Evolutionary conservation across 2,888 invertebrate species (phyloP).

Genomic region (Habroteleia sp.): DNA sequence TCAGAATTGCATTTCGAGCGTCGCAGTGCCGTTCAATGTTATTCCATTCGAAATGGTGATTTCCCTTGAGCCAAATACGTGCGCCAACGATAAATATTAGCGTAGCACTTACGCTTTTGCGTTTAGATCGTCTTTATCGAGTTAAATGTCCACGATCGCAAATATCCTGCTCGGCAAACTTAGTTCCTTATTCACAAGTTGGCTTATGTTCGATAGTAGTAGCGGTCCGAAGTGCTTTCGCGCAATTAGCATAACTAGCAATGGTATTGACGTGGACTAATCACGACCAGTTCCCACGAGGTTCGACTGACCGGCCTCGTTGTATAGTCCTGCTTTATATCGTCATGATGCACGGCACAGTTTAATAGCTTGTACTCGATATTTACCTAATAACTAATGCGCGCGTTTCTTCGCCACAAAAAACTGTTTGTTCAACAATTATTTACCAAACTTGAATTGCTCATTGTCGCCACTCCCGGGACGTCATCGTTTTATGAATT

Average conservation of each 20-base stretch:
- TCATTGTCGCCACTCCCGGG: slow-evolving; percentile 8
- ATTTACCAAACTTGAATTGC: slow-evolving; percentile 21
- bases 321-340: slow-evolving; percentile 54
- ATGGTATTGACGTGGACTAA: slow-evolving; percentile 77
- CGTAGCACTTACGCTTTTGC: slow-evolving; percentile 57
- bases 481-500: no score
- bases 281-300: slow-evolving; percentile 77
- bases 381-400: slow-evolving; percentile 53
- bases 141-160: slow-evolving; percentile 57
- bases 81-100: slow-evolving; percentile 54
- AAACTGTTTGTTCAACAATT: slow-evolving; percentile 19
- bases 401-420: slow-evolving; percentile 21
- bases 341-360: slow-evolving; percentile 52
- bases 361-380: slow-evolving; percentile 59
- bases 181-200: slow-evolving; percentile 60
- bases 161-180: slow-evolving; percentile 51
- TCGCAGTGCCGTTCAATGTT: slow-evolving; percentile 18
- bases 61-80: slow-evolving; percentile 41
- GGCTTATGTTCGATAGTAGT: slow-evolving; percentile 60
- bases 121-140: slow-evolving; percentile 54
- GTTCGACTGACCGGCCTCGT: slow-evolving; percentile 66
- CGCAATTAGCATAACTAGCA: slow-evolving; percentile 78
- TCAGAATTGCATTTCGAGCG: slow-evolving; percentile 3
- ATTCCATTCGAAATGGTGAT: slow-evolving; percentile 26
- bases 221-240: slow-evolving; percentile 74